phyloP scores from a whole-genome alignment of 2,797 vertebrate genomes.

The Enteromius fasciolatus region DNA sequence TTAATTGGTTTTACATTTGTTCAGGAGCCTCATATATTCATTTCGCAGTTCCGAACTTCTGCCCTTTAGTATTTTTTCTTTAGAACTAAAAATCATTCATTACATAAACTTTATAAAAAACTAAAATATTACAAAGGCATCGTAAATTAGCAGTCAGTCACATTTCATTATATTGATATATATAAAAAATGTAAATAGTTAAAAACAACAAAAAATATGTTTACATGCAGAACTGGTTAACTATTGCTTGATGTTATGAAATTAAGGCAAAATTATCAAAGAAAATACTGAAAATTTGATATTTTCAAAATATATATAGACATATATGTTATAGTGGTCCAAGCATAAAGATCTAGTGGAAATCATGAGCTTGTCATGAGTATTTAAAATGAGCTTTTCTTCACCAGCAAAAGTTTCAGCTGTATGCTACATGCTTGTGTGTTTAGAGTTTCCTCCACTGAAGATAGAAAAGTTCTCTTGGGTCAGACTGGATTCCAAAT shows the following conservation, averaged over 20 bases:
- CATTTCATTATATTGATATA: background rate
- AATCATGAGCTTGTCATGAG: slow-evolving; percentile 10
- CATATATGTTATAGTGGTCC: background rate
- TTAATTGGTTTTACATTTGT: background rate
- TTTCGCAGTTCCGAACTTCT: background rate
- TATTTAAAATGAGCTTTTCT: background rate
- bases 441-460: too few species aligned
- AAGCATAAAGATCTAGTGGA: background rate
- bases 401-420: too few species aligned
- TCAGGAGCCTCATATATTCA: background rate
- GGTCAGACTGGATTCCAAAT: too few species aligned
- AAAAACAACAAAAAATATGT: background rate
- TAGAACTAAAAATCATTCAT: background rate
- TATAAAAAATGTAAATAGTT: slow-evolving; percentile 4
- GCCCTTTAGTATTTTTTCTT: background rate
- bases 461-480: too few species aligned
- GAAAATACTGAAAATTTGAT: background rate
- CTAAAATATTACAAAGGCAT: background rate
- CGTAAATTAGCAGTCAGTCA: background rate
- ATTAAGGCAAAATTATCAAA: background rate
- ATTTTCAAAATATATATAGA: background rate
- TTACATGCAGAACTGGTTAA: background rate
- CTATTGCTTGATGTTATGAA: background rate
- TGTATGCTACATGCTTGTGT: too few species aligned
- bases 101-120: background rate